A percentile compares a stretch with the other conserved stretches of the same genome.
Evolutionary conservation across 2,113 vertebrate genomes (phyloP).

Genomic region (Pelmatolapia mariae): DNA sequence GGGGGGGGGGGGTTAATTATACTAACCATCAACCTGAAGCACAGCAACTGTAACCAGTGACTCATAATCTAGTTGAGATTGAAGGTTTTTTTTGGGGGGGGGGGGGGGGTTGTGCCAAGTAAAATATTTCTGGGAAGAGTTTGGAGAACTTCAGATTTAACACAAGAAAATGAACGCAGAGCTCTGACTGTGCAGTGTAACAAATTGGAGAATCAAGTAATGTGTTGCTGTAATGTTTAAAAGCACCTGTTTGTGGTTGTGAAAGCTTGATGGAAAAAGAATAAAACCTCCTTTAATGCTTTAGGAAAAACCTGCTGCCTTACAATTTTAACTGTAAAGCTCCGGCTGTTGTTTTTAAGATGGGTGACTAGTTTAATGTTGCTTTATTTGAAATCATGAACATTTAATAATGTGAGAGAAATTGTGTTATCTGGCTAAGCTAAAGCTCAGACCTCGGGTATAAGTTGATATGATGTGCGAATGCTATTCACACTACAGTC

Average conservation of each 20-base stretch:
- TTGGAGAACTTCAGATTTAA: background rate
- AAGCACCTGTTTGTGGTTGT: background rate
- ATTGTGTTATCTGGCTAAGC: background rate
- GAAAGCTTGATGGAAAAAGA: background rate
- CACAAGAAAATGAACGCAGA: background rate
- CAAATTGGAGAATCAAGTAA: background rate
- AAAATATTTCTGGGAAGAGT: background rate
- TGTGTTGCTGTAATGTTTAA: background rate
- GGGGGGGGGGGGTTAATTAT: background rate
- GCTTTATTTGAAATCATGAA: background rate
- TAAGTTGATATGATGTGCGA: background rate
- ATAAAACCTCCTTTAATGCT: background rate
- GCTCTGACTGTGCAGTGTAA: background rate
- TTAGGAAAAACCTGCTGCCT: constrained; percentile 35
- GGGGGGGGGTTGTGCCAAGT: fast-evolving
- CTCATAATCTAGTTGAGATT: background rate
- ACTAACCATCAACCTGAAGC: background rate
- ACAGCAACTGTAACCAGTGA: background rate
- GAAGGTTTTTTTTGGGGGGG: background rate
- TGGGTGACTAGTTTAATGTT: background rate
- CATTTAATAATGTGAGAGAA: background rate
- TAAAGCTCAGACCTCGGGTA: background rate
- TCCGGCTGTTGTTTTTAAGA: background rate
- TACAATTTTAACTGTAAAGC: constrained; percentile 24
- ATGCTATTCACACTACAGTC: background rate